phyloP scores from a whole-genome alignment of 2,888 invertebrate genomes.

The Ypsolopha sequella region DNA sequence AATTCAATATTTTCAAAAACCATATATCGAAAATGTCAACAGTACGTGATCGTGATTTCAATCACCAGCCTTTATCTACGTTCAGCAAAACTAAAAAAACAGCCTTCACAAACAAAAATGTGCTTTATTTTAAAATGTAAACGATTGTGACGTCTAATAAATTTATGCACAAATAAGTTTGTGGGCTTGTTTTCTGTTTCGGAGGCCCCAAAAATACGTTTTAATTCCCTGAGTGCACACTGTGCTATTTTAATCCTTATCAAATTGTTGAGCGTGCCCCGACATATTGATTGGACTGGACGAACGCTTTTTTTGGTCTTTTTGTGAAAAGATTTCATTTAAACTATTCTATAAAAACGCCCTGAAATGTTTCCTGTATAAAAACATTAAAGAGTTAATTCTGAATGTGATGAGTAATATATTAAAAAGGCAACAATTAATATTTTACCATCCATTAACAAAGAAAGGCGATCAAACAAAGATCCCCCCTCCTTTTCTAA shows the following conservation, averaged over 20 bases:
- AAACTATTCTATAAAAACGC: no score
- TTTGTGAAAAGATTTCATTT: no score
- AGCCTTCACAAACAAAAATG: background rate
- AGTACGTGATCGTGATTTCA: slow-evolving; percentile 42
- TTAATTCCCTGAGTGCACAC: slow-evolving; percentile 27
- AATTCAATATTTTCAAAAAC: no score
- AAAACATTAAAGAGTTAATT: no score
- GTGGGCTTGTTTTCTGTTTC: background rate
- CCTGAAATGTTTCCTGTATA: no score
- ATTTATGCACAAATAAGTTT: background rate
- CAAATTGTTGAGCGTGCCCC: slow-evolving; percentile 25
- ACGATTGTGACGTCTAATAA: background rate
- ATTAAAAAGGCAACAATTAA: no score
- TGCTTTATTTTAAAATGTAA: background rate
- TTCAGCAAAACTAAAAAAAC: background rate
- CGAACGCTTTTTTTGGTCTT: background rate
- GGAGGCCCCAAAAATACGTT: background rate
- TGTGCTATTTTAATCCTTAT: slow-evolving; percentile 40
- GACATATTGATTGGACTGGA: slow-evolving; percentile 31
- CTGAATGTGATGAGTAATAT: no score
- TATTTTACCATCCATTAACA: no score
- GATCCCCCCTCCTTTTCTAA: no score
- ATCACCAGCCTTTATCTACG: slow-evolving; percentile 21
- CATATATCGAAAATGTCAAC: slow-evolving; percentile 31
- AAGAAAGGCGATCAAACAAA: no score